A percentile compares a stretch with the other conserved stretches of the same genome.
These are phyloP conservation scores for Boloria selene DNA, from an alignment of 2,888 invertebrate genomes.

Conservation along the genomic window DNA sequence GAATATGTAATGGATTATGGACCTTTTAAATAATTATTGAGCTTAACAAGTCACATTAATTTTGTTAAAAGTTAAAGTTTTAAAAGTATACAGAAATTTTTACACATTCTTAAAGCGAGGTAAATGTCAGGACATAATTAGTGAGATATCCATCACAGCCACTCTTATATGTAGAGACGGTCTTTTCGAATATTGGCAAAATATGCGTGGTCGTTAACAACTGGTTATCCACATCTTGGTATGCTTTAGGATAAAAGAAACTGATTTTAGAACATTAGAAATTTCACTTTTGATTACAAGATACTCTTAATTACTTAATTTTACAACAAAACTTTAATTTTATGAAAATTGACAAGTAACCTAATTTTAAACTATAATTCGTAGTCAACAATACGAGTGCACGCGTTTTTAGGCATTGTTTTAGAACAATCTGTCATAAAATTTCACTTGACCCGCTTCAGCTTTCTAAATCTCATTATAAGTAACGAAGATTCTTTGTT, in stretches of 20 bases:
- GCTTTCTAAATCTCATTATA: slow-evolving; percentile 44
- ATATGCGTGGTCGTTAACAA: slow-evolving; percentile 27
- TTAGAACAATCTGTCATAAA: slow-evolving; percentile 36
- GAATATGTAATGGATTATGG: too few species aligned
- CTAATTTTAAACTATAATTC: slow-evolving; percentile 28
- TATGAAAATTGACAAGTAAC: slow-evolving; percentile 17
- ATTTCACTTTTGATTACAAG: slow-evolving; percentile 5
- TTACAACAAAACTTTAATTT: too few species aligned
- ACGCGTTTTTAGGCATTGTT: slow-evolving; percentile 32
- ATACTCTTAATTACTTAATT: not conserved
- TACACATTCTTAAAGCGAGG: too few species aligned
- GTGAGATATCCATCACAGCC: slow-evolving; percentile 6
- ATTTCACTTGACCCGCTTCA: slow-evolving; percentile 37
- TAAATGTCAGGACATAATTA: too few species aligned
- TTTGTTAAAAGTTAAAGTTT: too few species aligned
- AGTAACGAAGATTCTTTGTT: slow-evolving; percentile 12
- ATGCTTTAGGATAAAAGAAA: slow-evolving; percentile 12
- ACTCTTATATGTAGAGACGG: slow-evolving; percentile 1
- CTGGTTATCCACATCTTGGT: slow-evolving; percentile 28
- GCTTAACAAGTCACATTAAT: too few species aligned
- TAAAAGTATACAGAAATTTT: too few species aligned
- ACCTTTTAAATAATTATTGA: too few species aligned
- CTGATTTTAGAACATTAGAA: not conserved
- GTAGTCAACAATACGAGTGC: slow-evolving; percentile 26
- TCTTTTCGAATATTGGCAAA: slow-evolving; percentile 24